Conservation (phyloP, 2,797 vertebrate genomes). For the Tenualosa thibaudeaui region DNA sequence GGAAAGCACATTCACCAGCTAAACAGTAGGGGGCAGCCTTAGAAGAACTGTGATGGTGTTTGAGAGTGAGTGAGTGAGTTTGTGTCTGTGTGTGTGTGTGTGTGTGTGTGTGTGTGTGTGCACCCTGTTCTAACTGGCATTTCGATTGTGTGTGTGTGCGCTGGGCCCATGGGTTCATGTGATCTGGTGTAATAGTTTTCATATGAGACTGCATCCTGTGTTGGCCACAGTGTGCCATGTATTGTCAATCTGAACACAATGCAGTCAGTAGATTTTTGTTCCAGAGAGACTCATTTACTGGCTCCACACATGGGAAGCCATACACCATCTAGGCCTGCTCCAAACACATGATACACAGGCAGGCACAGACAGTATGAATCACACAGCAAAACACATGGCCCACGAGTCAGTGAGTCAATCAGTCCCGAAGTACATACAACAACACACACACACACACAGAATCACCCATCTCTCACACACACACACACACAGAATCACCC, state of each 20-base stretch:
- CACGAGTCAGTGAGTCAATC: not conserved
- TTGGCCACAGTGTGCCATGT: constrained; percentile 6
- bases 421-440: not conserved
- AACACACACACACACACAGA: not conserved
- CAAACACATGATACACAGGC: not conserved
- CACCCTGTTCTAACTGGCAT: not conserved
- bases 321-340: not conserved
- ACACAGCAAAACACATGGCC: constrained; percentile 16
- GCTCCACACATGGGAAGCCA: not conserved
- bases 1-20: not conserved
- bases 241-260: constrained; percentile 7
- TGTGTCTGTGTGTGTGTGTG: not conserved
- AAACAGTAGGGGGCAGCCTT: not conserved
- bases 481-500: not conserved
- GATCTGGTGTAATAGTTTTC: constrained; percentile 19
- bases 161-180: not conserved
- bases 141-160: not conserved
- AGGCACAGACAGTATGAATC: not conserved
- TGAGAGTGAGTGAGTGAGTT: not conserved
- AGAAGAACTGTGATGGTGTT: not conserved
- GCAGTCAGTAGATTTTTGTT: not conserved
- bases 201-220: constrained; percentile 17
- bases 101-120: not conserved
- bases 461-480: not conserved
- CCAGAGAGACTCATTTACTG: not conserved